These are phyloP conservation scores for Lophius piscatorius DNA, from an alignment of 2,113 vertebrate genomes.

Conservation along the genomic window DNA sequence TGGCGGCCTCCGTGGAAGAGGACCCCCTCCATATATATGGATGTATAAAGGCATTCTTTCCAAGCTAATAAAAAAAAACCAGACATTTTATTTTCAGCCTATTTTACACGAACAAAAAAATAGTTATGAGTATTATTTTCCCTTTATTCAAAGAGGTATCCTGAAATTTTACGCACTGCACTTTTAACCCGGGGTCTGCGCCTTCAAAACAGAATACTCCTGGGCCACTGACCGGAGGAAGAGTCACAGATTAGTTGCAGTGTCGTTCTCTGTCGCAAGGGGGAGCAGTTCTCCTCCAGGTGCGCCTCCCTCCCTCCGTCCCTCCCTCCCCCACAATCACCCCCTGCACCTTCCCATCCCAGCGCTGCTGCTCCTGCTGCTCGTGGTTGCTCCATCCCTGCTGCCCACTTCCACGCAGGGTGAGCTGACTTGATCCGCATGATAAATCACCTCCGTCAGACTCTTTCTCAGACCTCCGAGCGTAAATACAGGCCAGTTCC, in stretches of 20 bases:
- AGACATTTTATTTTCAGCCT: too few relatives aligned
- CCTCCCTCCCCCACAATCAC: too few relatives aligned
- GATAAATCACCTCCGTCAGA: constrained; percentile 61
- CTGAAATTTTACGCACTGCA: too few relatives aligned
- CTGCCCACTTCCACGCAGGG: constrained; percentile 42
- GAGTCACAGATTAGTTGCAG: background rate
- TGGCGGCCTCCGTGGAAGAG: too few relatives aligned
- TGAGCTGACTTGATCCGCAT: constrained; percentile 68
- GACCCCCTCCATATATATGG: too few relatives aligned
- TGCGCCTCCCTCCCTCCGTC: constrained; percentile 44
- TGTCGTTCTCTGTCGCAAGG: constrained; percentile 30
- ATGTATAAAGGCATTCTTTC: too few relatives aligned
- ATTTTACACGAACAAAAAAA: too few relatives aligned
- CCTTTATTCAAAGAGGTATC: too few relatives aligned
- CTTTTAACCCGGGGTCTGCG: too few relatives aligned
- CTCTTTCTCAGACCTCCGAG: constrained; percentile 29
- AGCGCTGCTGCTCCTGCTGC: constrained; percentile 36
- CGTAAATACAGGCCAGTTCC: constrained; percentile 31
- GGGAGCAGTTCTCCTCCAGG: constrained; percentile 70
- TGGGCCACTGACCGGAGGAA: background rate
- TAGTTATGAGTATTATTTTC: too few relatives aligned
- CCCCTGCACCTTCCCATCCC: constrained; percentile 59
- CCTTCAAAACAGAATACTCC: too few relatives aligned
- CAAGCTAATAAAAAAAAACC: too few relatives aligned
- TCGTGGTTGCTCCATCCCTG: constrained; percentile 42